Conservation (phyloP, 2,797 vertebrate genomes). For the Ctenosaura bakeri region DNA sequence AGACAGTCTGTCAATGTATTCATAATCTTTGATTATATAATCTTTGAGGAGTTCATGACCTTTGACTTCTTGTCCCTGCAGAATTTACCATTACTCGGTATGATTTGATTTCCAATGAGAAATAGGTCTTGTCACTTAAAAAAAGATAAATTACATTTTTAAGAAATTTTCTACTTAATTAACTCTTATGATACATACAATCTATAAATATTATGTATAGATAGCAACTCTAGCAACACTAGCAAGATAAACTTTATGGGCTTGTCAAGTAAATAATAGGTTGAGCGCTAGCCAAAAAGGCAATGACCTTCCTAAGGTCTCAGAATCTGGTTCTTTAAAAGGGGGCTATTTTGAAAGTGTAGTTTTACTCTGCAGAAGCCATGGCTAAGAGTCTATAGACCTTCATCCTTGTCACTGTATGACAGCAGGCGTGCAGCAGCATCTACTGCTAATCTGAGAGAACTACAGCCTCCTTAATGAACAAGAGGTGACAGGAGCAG, state of each 20-base stretch:
- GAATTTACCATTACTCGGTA: not conserved
- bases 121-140: not conserved
- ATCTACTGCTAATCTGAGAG: constrained; percentile 74
- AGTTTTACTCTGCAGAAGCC: not conserved
- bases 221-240: not conserved
- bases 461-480: constrained; percentile 55
- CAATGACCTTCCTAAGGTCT: not conserved
- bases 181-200: not conserved
- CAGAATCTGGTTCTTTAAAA: not conserved
- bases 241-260: not conserved
- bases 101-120: not conserved
- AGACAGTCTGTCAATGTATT: not conserved
- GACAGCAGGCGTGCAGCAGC: constrained; percentile 72
- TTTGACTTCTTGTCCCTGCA: not conserved
- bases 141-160: not conserved
- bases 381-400: constrained; percentile 41
- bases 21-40: too few species aligned
- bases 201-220: not conserved
- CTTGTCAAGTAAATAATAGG: not conserved
- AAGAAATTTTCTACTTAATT: not conserved
- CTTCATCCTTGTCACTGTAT: constrained; percentile 41
- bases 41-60: not conserved
- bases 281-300: not conserved
- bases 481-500: constrained; percentile 61
- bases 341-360: not conserved